Percentiles rank a stretch among this genome's conserved stretches.
phyloP scores from a whole-genome alignment of 2,888 invertebrate species.

The Trypoxylon attenuatum region DNA sequence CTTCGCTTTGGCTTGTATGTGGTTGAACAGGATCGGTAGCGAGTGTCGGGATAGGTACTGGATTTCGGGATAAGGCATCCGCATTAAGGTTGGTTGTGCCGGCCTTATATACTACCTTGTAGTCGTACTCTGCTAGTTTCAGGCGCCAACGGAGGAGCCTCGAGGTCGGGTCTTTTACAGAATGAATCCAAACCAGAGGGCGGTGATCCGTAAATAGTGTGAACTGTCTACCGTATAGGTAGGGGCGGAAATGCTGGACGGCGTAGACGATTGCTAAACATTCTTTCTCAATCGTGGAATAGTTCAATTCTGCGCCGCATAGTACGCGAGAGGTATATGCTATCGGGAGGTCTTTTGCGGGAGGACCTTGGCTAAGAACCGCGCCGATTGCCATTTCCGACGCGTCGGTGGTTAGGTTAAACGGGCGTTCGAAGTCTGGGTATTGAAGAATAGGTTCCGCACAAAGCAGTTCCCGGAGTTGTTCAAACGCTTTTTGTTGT shows the following conservation, averaged over 20 bases:
- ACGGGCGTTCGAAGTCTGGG: too few species aligned
- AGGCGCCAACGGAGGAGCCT: not conserved
- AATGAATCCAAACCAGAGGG: not conserved
- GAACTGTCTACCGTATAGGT: not conserved
- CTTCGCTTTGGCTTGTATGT: too few species aligned
- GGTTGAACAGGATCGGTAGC: too few species aligned
- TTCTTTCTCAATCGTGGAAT: not conserved
- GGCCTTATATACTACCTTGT: not conserved
- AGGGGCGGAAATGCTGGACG: not conserved
- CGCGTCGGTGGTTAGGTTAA: not conserved
- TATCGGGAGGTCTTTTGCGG: too few species aligned
- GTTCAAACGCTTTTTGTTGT: not conserved
- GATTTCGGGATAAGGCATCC: not conserved
- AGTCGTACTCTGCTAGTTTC: not conserved
- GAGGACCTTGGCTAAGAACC: too few species aligned
- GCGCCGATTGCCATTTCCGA: not conserved
- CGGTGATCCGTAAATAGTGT: not conserved
- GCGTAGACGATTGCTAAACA: not conserved
- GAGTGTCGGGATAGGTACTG: too few species aligned
- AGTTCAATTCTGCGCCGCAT: not conserved
- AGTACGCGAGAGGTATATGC: too few species aligned
- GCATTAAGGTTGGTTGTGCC: not conserved
- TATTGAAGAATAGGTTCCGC: too few species aligned
- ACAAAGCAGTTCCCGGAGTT: too few species aligned
- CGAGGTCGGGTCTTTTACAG: not conserved